phyloP scores from a whole-genome alignment of 2,797 vertebrate genomes.

The Sebastes itinus region DNA sequence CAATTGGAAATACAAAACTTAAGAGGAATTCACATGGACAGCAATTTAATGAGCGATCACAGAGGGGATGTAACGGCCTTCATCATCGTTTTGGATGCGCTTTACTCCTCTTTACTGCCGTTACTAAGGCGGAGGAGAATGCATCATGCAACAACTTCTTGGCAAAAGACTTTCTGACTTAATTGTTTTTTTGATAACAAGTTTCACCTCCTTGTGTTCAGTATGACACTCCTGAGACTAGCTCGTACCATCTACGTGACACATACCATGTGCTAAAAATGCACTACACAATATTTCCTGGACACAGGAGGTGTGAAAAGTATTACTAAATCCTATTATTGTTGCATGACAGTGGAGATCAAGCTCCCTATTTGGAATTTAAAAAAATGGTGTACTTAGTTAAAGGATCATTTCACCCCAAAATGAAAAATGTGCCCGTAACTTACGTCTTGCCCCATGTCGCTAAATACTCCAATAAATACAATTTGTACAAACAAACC shows the following conservation, averaged over 20 bases:
- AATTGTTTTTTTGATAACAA: background rate
- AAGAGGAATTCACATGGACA: conserved; percentile 3
- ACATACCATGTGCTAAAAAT: conserved; percentile 16
- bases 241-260: conserved; percentile 38
- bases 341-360: background rate
- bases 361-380: background rate
- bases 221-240: conserved; percentile 26
- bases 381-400: background rate
- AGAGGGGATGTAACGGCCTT: background rate
- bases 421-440: background rate
- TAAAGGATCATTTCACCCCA: conserved; percentile 31
- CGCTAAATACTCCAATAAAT: background rate
- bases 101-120: background rate
- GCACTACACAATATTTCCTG: conserved; percentile 1
- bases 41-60: conserved; percentile 6
- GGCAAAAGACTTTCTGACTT: background rate
- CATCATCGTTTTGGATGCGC: conserved; percentile 27
- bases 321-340: background rate
- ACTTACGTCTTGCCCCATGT: background rate
- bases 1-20: background rate
- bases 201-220: conserved; percentile 17
- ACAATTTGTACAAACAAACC: background rate
- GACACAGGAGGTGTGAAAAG: conserved; percentile 11
- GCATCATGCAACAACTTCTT: background rate
- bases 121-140: conserved; percentile 1